Evolutionary conservation across 1,140 invertebrate genomes (phyloP), one percentile per base, ranked within the genome.

Genomic region (Chlorops oryzae): DNA sequence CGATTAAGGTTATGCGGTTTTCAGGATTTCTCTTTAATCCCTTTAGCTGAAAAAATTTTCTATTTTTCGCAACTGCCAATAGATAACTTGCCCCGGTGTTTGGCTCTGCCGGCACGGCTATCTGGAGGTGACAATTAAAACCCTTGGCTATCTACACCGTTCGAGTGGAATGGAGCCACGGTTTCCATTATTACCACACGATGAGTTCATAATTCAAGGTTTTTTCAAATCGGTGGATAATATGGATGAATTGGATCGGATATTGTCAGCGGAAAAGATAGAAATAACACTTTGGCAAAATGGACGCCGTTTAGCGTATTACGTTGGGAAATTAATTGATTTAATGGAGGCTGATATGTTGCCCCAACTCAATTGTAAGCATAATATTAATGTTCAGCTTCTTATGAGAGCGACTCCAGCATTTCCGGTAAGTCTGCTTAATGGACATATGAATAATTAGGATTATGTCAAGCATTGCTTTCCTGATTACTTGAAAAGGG

Each of bases 271-370:
- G 0, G 68, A 71, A 39, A 45, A 59, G 24, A 37, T 70, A 13
- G 65, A 71, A 47, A 65, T 70, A 34, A 63, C 67, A 0, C 42
- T 71, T 3, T 71, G 68, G 68, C 68, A 71, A 43, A 71, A 63
- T 40, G 65, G 67, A 6, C 55, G 68, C 0, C 44, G 68, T 3
- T 28, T 71, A 20, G 65, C 68, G 10, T 68, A 68, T 45, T 71
- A 59, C 28, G 22, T 60, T 6, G 68, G 68, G 0, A 53, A 46
- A 15, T 21, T 71, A 5, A 53, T 56, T 13, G 59, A 66, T 28
- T 45, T 70, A 13, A 58, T 71, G 63, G 56, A 70, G 22, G 21
- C 41, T 7, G 52, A 61, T 1, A 47, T 57, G 1, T 24, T 66
- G 15, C 67, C 67, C 0, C 61, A 59, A 2, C 18, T 60, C 1